Conservation (phyloP, 2,797 vertebrate species). For the Hypotaenidia okinawae region DNA sequence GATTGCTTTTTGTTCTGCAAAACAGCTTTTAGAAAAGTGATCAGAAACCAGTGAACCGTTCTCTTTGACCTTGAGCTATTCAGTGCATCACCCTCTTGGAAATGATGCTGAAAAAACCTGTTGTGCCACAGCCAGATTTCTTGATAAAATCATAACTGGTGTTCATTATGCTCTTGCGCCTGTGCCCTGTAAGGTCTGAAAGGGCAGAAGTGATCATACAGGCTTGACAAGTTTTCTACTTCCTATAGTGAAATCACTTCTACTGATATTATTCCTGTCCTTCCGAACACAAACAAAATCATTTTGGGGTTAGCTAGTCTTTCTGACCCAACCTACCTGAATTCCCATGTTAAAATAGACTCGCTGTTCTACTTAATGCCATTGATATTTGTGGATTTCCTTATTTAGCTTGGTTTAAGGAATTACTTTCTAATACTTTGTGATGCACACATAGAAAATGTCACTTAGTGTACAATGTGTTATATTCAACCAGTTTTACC, state of each 20-base stretch:
- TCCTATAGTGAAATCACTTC: slow-evolving; percentile 44
- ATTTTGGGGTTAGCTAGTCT: slow-evolving; percentile 8
- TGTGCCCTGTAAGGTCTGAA: not conserved
- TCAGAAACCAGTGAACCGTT: slow-evolving; percentile 72
- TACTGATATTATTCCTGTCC: not conserved
- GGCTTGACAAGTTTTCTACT: slow-evolving; percentile 40
- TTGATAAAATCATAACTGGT: slow-evolving; percentile 59
- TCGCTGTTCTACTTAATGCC: not conserved
- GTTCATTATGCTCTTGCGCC: slow-evolving; percentile 39
- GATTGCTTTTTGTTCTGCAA: slow-evolving; percentile 68
- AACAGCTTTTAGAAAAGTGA: slow-evolving; percentile 66
- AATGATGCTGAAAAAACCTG: slow-evolving; percentile 48
- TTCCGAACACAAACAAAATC: slow-evolving; percentile 24
- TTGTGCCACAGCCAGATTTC: slow-evolving; percentile 37
- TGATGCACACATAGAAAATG: not conserved
- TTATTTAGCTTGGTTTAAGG: slow-evolving; percentile 38
- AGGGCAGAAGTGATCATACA: slow-evolving; percentile 47
- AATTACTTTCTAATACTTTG: not conserved
- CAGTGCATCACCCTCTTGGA: slow-evolving; percentile 64
- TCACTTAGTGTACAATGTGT: not conserved
- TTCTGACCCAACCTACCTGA: slow-evolving; percentile 36
- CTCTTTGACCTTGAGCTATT: slow-evolving; percentile 69
- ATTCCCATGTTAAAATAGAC: slow-evolving; percentile 15
- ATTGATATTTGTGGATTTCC: slow-evolving; percentile 9
- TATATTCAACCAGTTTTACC: not conserved